These are phyloP conservation scores for Mormyrus proboscirostris DNA, from an alignment of 2,797 vertebrate genomes.

Conservation along the genomic window DNA sequence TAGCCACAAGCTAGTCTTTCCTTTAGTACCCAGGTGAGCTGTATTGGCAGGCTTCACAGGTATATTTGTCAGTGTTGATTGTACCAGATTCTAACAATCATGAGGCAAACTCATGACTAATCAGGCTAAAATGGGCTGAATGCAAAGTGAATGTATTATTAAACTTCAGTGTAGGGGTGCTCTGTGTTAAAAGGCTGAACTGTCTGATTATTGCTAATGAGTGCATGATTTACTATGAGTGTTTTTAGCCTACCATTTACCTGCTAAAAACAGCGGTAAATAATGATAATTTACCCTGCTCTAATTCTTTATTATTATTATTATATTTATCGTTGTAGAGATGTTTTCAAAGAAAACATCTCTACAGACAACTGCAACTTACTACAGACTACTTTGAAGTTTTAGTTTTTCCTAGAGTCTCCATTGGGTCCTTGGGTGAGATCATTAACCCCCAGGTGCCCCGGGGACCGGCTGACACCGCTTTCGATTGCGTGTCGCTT, in stretches of 20 bases:
- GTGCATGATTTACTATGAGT: background rate
- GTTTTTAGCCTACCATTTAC: background rate
- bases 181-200: background rate
- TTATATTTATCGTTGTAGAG: background rate
- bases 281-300: background rate
- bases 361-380: background rate
- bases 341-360: background rate
- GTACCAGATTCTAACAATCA: background rate
- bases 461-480: background rate
- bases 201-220: background rate
- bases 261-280: background rate
- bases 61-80: conserved; percentile 3
- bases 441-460: background rate
- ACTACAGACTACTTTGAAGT: background rate
- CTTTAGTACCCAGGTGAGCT: background rate
- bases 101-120: background rate
- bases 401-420: background rate
- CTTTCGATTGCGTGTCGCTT: background rate
- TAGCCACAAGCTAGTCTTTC: background rate
- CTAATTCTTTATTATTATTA: background rate
- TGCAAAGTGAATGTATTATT: background rate
- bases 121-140: background rate
- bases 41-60: background rate
- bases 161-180: background rate
- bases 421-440: background rate